Conservation (phyloP, 2,797 vertebrate species). For the Tympanoctomys barrerae region DNA sequence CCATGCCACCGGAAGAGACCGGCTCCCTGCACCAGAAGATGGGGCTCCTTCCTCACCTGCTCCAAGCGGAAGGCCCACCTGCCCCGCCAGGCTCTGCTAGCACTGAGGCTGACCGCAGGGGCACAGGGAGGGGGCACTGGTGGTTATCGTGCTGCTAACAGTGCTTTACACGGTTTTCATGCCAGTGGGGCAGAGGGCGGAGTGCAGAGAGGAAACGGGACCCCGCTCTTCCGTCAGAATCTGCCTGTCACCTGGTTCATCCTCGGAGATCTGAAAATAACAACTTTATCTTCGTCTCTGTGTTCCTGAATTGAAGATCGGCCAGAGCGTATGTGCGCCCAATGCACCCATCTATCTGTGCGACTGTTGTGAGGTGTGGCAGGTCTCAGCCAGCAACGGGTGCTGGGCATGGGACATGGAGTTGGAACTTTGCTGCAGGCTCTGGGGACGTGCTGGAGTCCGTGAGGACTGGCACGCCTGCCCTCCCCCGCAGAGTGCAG, state of each 20-base stretch:
- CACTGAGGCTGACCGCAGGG: no score
- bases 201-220: constrained; percentile 5
- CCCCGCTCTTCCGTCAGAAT: constrained; percentile 43
- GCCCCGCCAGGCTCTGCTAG: constrained; percentile 82
- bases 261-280: constrained; percentile 24
- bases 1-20: constrained; percentile 96
- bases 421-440: background rate
- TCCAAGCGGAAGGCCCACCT: constrained; percentile 95
- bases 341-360: background rate
- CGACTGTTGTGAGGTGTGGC: background rate
- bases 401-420: background rate
- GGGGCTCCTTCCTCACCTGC: constrained; percentile 99
- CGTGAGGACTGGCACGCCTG: background rate
- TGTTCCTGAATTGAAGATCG: constrained; percentile 73
- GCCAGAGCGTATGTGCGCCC: background rate
- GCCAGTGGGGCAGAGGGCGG: background rate
- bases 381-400: background rate
- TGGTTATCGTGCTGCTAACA: constrained; percentile 37
- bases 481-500: background rate
- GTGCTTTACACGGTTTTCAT: background rate
- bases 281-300: background rate
- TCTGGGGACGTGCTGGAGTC: background rate
- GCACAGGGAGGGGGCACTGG: background rate
- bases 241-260: constrained; percentile 54
- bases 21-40: constrained; percentile 99